Conservation (phyloP, 2,113 vertebrate species). For the Garra rufa region DNA sequence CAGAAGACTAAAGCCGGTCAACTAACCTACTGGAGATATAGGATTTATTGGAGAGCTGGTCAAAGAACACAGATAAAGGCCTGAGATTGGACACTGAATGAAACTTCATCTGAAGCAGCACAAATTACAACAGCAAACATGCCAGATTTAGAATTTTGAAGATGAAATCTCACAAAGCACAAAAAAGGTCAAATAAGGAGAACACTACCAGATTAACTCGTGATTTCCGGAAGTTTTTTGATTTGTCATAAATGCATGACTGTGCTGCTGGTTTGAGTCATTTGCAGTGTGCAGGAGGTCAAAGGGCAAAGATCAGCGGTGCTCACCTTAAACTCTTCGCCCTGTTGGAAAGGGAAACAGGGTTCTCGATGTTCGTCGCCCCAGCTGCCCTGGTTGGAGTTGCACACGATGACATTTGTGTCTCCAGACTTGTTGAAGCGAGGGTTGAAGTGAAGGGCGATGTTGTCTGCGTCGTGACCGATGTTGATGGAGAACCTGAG, state of each 20-base stretch:
- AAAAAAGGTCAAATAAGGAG: neutral
- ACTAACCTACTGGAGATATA: neutral
- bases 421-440: constrained; percentile 64
- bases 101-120: neutral
- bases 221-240: too few species aligned
- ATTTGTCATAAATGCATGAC: neutral
- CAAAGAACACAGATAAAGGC: neutral
- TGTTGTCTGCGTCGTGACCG: constrained; percentile 66
- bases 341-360: constrained; percentile 69
- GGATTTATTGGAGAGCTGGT: neutral
- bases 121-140: neutral
- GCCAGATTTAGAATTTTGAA: neutral
- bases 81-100: neutral
- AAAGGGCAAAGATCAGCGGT: neutral
- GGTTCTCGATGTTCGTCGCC: constrained; percentile 50
- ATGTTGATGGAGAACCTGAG: constrained; percentile 75
- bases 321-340: constrained; percentile 74
- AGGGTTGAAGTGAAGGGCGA: constrained; percentile 78
- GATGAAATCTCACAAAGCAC: neutral
- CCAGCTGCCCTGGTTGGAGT: constrained; percentile 71
- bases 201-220: too few species aligned
- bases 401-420: constrained; percentile 64
- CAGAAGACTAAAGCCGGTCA: neutral
- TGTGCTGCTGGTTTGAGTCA: neutral
- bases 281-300: neutral